A percentile compares a stretch with the other conserved stretches of the same genome.
Conservation (phyloP, 2,888 invertebrate genomes). For the Dendrolimus houi region DNA sequence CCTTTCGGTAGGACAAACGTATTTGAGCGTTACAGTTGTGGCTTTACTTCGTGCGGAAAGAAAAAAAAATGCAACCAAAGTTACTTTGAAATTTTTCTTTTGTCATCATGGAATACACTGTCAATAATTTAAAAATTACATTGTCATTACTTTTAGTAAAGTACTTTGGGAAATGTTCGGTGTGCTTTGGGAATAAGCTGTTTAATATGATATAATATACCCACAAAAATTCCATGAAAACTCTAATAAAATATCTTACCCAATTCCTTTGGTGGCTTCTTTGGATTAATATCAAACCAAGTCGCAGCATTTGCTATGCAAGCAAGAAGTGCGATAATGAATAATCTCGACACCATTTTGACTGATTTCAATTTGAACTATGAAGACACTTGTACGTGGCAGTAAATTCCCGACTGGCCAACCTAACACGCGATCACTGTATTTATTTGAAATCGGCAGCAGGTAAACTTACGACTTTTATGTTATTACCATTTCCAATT, state of each 20-base stretch:
- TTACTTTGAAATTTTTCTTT: too few species aligned
- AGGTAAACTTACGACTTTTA: constrained; percentile 27
- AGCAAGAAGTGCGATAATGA: constrained; percentile 3
- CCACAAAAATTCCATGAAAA: too few species aligned
- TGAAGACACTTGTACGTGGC: constrained; percentile 9
- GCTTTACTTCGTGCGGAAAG: too few species aligned
- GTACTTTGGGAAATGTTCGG: too few species aligned
- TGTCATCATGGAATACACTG: too few species aligned
- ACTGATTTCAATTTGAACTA: neutral
- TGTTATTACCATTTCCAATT: constrained; percentile 1
- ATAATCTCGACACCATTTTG: constrained; percentile 4
- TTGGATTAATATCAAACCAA: neutral
- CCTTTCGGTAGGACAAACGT: too few species aligned
- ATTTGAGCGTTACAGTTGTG: too few species aligned
- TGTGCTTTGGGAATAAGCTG: too few species aligned
- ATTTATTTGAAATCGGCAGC: constrained; percentile 45
- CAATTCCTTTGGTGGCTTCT: constrained; percentile 2
- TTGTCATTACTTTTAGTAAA: too few species aligned
- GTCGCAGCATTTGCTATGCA: constrained; percentile 5
- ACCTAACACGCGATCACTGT: constrained; percentile 27
- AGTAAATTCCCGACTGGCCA: constrained; percentile 38
- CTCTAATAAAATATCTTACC: neutral
- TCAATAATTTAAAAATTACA: too few species aligned
- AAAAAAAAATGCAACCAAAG: too few species aligned
- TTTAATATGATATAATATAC: too few species aligned